Conservation (phyloP, 2,888 invertebrate genomes). For the Carpatolechia fugitivella region DNA sequence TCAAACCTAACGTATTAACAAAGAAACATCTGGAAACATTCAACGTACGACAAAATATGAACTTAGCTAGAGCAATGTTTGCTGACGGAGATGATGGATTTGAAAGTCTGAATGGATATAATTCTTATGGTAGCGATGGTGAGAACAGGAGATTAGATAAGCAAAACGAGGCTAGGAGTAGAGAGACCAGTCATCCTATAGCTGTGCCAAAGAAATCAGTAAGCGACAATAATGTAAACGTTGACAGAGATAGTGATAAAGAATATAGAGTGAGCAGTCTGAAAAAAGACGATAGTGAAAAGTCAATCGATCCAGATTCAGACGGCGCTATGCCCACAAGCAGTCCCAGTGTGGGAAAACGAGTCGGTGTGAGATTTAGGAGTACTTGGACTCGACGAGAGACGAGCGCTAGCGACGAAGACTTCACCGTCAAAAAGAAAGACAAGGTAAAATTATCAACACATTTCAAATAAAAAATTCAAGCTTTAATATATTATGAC, state of each 20-base stretch:
- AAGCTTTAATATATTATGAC: not conserved
- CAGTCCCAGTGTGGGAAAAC: slow-evolving; percentile 52
- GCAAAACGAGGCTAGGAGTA: slow-evolving; percentile 14
- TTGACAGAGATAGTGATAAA: slow-evolving; percentile 39
- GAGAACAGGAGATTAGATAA: slow-evolving; percentile 45
- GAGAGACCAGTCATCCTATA: slow-evolving; percentile 28
- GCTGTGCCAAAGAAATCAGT: slow-evolving; percentile 24
- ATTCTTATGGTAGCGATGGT: slow-evolving; percentile 83
- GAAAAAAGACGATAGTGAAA: slow-evolving; percentile 56
- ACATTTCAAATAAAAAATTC: not conserved
- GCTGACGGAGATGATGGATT: slow-evolving; percentile 88
- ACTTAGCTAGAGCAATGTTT: slow-evolving; percentile 47
- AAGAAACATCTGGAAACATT: slow-evolving; percentile 70
- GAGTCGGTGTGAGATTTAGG: slow-evolving; percentile 63
- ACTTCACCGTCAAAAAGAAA: slow-evolving; percentile 57
- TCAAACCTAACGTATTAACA: slow-evolving; percentile 61
- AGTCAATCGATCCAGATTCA: slow-evolving; percentile 56
- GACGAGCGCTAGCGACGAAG: slow-evolving; percentile 59
- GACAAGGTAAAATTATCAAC: slow-evolving; percentile 50
- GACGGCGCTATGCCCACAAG: slow-evolving; percentile 55
- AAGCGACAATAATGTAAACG: slow-evolving; percentile 18
- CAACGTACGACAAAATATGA: slow-evolving; percentile 54
- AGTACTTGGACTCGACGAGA: slow-evolving; percentile 60
- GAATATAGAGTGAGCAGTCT: slow-evolving; percentile 13
- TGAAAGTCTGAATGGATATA: slow-evolving; percentile 91